Evolutionary conservation across 2,888 invertebrate genomes (phyloP), one percentile per base, ranked within the genome.

Genomic region (Cylindroiulus punctatus): DNA sequence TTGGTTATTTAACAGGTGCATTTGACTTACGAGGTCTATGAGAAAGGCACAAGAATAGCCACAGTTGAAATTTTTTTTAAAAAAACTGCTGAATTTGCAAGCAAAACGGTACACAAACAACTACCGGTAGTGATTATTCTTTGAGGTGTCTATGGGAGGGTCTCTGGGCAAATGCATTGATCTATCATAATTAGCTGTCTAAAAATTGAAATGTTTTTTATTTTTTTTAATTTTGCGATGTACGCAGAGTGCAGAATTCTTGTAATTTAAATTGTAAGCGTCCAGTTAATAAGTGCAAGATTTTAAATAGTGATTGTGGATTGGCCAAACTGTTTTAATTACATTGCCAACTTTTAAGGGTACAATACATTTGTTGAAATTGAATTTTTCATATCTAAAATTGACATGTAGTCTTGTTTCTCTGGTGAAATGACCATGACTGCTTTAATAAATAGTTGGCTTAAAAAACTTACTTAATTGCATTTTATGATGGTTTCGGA

Each of bases 71-170:
- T 2, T 57, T 57, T 57, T 57, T 57, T 2, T n/a, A 57, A 19
- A 19, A 19, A n/a, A 5, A n/a, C 19, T n/a, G n/a, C n/a, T 57
- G 57, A n/a, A 19, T n/a, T 36, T 4, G 2, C 36, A 36, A 57
- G n/a, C 19, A 57, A n/a, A n/a, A 19, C n/a, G n/a, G 57, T n/a
- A 57, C n/a, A 19, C 57, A 57, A 57, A 57, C 57, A 57, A 57
- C n/a, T 57, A 57, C 57, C n/a, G 57, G 57, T n/a, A n/a, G n/a
- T 57, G 19, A 57, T 57, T n/a, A 57, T 57, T 57, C 57, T 57
- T 57, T 57, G 57, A 57, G 57, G 8, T 57, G 19, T 3, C n/a
- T n/a, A 8, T n/a, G 57, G n/a, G 57, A 57, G n/a, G n/a, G 57
- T 57, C 57, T 57, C 57, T 5, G n/a, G n/a, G n/a, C 57, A 57